phyloP scores from a whole-genome alignment of 2,888 invertebrate genomes.

The Pachydiplax longipennis region DNA sequence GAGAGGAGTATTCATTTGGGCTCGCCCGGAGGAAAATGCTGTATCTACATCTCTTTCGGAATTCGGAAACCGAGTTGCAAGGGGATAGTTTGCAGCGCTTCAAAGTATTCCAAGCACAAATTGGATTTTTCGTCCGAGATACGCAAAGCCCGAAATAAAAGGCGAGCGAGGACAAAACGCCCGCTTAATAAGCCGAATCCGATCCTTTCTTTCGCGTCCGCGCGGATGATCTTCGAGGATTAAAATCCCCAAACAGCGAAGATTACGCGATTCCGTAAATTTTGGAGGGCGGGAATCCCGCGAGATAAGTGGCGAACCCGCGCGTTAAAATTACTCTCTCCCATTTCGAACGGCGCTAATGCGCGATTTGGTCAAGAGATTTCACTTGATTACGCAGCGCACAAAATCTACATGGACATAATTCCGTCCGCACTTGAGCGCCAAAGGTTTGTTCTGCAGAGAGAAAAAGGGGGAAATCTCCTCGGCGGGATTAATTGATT shows the following conservation, averaged over 20 bases:
- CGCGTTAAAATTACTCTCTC: too few relatives aligned
- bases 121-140: not conserved
- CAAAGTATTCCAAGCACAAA: not conserved
- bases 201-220: too few relatives aligned
- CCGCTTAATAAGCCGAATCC: too few relatives aligned
- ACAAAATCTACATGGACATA: too few relatives aligned
- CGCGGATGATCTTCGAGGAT: not conserved
- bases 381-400: too few relatives aligned
- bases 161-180: too few relatives aligned
- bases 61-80: not conserved
- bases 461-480: not conserved
- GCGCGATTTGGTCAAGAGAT: too few relatives aligned
- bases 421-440: too few relatives aligned
- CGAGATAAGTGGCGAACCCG: too few relatives aligned
- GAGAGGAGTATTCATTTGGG: not conserved
- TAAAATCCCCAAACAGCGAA: not conserved
- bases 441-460: too few relatives aligned
- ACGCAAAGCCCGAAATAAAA: not conserved
- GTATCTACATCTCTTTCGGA: not conserved
- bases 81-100: not conserved
- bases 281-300: not conserved
- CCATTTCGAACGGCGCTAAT: too few relatives aligned
- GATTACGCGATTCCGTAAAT: not conserved
- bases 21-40: not conserved
- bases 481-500: not conserved